phyloP scores from a whole-genome alignment of 1,140 invertebrate genomes.

The Chymomyza costata region DNA sequence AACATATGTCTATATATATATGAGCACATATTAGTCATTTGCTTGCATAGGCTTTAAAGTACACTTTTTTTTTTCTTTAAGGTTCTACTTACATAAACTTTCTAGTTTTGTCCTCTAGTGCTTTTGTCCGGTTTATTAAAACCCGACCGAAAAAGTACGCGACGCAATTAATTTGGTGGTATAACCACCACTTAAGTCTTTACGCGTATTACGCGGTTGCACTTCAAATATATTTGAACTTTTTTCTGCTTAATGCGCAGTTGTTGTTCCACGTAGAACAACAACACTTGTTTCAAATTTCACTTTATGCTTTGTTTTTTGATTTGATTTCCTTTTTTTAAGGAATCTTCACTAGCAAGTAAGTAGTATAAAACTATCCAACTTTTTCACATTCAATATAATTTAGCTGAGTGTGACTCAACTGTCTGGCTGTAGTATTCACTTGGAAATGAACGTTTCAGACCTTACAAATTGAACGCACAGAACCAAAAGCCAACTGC shows the following conservation, averaged over 20 bases:
- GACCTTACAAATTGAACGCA: background rate
- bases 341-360: too few species aligned
- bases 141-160: constrained; percentile 45
- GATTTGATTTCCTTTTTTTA: too few species aligned
- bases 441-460: constrained; percentile 33
- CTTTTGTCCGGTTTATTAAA: constrained; percentile 47
- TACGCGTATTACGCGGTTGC: constrained; percentile 42
- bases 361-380: too few species aligned
- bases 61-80: background rate
- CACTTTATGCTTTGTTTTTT: too few species aligned
- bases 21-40: too few species aligned
- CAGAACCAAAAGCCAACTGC: constrained; percentile 15
- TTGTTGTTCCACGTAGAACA: constrained; percentile 50
- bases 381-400: constrained; percentile 25
- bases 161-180: constrained; percentile 58
- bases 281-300: constrained; percentile 32
- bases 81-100: constrained; percentile 50
- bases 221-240: constrained; percentile 14
- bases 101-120: constrained; percentile 43
- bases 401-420: constrained; percentile 37
- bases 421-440: constrained; percentile 50
- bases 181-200: constrained; percentile 50
- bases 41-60: constrained; percentile 3
- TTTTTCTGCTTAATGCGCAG: constrained; percentile 11
- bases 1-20: background rate